A percentile compares a stretch with the other conserved stretches of the same genome.
Evolutionary conservation across 2,797 vertebrate species (phyloP).

Genomic region (Typhlichthys subterraneus): DNA sequence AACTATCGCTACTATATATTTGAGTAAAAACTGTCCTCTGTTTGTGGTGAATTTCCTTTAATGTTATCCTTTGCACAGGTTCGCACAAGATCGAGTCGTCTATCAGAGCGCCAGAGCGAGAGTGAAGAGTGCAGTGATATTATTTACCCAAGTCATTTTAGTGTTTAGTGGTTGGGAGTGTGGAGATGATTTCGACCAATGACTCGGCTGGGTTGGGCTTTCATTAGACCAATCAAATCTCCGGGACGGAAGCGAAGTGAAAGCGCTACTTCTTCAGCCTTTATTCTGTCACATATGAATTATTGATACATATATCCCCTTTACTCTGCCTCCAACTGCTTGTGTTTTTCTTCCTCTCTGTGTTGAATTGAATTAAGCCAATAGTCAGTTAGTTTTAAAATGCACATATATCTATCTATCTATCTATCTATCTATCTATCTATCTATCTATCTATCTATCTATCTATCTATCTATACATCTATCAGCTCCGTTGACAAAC

Average conservation of each 20-base stretch:
- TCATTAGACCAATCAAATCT: slow-evolving; percentile 66
- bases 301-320: slow-evolving; percentile 61
- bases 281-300: slow-evolving; percentile 53
- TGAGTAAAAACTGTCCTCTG: slow-evolving; percentile 19
- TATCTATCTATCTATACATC: too few relatives aligned
- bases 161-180: slow-evolving; percentile 72
- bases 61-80: slow-evolving; percentile 62
- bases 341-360: slow-evolving; percentile 10
- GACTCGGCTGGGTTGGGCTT: slow-evolving; percentile 75
- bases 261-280: slow-evolving; percentile 39
- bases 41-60: slow-evolving; percentile 37
- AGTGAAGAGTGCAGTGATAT: slow-evolving; percentile 74
- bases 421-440: too few relatives aligned
- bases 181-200: slow-evolving; percentile 73
- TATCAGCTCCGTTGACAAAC: too few relatives aligned
- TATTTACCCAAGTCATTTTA: slow-evolving; percentile 82
- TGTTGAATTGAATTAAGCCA: background rate
- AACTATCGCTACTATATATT: slow-evolving; percentile 9
- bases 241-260: slow-evolving; percentile 30
- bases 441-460: too few relatives aligned
- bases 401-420: too few relatives aligned
- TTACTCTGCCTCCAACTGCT: slow-evolving; percentile 15
- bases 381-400: too few relatives aligned
- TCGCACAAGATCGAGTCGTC: slow-evolving; percentile 46
- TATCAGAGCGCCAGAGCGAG: slow-evolving; percentile 43